Evolutionary conservation across 2,113 vertebrate species (phyloP).

Genomic region (Hyaena hyaena): DNA sequence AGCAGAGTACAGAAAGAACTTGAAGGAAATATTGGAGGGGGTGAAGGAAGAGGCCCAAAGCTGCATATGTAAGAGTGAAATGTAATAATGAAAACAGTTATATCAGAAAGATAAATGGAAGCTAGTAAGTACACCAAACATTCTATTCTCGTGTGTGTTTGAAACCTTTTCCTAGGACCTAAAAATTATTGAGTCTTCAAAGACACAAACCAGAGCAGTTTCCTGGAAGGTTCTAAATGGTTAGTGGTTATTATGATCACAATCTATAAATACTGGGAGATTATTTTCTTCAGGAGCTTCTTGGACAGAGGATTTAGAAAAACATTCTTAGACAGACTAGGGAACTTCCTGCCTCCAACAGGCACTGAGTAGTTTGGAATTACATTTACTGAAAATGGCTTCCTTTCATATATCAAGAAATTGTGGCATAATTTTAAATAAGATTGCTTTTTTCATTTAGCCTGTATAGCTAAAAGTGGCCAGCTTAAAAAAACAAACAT

Average conservation of each 20-base stretch:
- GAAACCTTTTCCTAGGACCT: background rate
- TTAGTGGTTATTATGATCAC: background rate
- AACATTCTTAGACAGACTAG: background rate
- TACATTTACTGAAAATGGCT: conserved; percentile 41
- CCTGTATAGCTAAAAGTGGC: conserved; percentile 48
- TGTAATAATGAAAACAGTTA: background rate
- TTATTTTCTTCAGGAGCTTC: background rate
- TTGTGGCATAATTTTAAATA: conserved; percentile 52
- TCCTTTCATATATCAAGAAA: conserved; percentile 55
- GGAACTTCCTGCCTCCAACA: background rate
- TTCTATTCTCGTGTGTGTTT: background rate
- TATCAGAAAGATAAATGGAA: conserved; percentile 5
- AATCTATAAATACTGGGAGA: background rate
- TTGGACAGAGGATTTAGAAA: background rate
- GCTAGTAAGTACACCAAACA: background rate
- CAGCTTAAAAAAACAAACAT: conserved; percentile 53
- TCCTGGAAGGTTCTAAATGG: conserved; percentile 32
- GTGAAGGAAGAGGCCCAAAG: background rate
- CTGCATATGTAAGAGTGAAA: background rate
- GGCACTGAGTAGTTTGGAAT: background rate
- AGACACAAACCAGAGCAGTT: background rate
- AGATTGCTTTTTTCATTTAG: conserved; percentile 33
- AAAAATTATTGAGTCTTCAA: conserved; percentile 19
- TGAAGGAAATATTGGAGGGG: background rate
- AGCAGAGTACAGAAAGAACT: background rate